Evolutionary conservation across 2,113 vertebrate species (phyloP).

Genomic region (Ochotona curzoniae): DNA sequence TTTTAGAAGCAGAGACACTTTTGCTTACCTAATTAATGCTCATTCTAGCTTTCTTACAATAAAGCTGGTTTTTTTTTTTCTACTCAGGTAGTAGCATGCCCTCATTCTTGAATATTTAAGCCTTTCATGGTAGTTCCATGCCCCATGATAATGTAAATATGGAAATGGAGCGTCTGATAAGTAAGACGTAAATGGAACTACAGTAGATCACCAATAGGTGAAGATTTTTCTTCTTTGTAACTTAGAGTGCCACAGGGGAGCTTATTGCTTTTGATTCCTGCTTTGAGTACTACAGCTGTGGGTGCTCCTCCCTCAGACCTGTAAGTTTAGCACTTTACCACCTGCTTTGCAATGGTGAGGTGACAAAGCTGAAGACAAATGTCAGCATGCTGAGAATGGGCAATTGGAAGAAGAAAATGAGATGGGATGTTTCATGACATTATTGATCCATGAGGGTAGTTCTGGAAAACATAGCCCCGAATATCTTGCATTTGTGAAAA

Average conservation of each 20-base stretch:
- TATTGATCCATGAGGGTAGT: background rate
- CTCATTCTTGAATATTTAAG: background rate
- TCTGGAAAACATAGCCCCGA: background rate
- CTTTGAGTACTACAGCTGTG: background rate
- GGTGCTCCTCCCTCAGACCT: background rate
- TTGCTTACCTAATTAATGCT: background rate
- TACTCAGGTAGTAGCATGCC: background rate
- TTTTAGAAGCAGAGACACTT: background rate
- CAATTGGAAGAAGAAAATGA: background rate
- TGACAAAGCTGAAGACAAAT: background rate
- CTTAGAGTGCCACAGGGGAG: background rate
- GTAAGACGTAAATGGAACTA: background rate
- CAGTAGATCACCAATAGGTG: background rate
- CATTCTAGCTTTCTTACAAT: background rate
- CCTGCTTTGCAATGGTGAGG: background rate
- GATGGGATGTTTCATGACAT: background rate
- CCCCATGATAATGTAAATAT: background rate
- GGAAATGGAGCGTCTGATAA: background rate
- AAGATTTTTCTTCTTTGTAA: background rate
- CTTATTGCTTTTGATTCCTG: background rate
- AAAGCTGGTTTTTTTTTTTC: background rate
- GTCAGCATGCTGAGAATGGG: background rate
- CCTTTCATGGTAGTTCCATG: background rate
- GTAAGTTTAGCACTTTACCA: background rate
- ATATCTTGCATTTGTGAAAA: constrained; percentile 42